Conservation (phyloP, 1,140 invertebrate species). For the Drosophila fuyamai region DNA sequence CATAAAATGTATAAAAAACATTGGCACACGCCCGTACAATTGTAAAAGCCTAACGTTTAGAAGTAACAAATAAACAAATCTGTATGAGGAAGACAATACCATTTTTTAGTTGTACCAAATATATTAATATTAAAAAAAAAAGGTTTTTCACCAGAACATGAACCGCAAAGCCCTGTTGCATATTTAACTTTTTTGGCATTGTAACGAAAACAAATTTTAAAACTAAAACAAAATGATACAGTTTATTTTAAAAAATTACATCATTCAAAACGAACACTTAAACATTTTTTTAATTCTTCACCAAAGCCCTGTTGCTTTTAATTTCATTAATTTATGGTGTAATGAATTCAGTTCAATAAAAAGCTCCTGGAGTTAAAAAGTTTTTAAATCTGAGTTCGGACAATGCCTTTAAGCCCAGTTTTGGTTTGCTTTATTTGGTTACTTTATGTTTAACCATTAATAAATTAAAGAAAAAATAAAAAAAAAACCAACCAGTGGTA, state of each 20-base stretch:
- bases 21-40: constrained; percentile 1
- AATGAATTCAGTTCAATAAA: too few relatives aligned
- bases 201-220: not conserved
- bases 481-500: constrained; percentile 9
- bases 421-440: constrained; percentile 5
- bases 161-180: constrained; percentile 7
- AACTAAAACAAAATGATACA: not conserved
- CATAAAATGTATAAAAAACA: not conserved
- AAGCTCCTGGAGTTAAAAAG: too few relatives aligned
- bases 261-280: not conserved
- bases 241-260: not conserved
- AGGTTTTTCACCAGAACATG: not conserved
- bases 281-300: not conserved
- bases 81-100: not conserved
- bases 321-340: too few relatives aligned
- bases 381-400: too few relatives aligned
- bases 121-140: not conserved
- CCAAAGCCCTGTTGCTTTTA: constrained; percentile 34
- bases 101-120: too few relatives aligned
- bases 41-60: not conserved
- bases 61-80: not conserved
- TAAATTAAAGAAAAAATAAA: constrained; percentile 15
- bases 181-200: not conserved
- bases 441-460: constrained; percentile 2
- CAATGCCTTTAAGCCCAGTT: constrained; percentile 6